Evolutionary conservation across 2,797 vertebrate genomes (phyloP).

Genomic region (Pteropus rufus): DNA sequence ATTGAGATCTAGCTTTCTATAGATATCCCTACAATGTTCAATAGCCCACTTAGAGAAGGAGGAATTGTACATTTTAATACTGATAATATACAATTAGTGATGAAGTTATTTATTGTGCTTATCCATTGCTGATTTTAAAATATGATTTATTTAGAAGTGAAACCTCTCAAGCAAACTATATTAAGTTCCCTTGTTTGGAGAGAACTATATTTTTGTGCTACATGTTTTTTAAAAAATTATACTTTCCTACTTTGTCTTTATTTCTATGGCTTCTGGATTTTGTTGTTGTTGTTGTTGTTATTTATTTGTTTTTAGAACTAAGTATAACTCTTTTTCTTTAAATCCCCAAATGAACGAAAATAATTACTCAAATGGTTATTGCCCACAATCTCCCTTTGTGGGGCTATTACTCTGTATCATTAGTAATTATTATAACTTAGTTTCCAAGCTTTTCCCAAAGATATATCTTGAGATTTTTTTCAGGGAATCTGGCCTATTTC

Average conservation of each 20-base stretch:
- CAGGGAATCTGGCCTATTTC: neutral
- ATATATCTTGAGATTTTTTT: neutral
- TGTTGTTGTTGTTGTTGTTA: neutral
- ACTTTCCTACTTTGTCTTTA: neutral
- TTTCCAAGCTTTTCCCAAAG: neutral
- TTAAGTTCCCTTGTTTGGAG: neutral
- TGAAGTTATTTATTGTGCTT: neutral
- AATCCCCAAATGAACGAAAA: neutral
- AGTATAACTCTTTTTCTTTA: neutral
- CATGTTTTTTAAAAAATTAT: neutral
- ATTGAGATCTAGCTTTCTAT: neutral
- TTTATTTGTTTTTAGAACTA: neutral
- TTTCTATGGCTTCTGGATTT: neutral
- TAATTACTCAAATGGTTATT: neutral
- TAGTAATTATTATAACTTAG: neutral
- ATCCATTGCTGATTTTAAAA: neutral
- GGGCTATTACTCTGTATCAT: neutral
- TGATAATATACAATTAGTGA: neutral
- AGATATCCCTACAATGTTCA: neutral
- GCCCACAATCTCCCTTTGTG: neutral
- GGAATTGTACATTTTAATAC: neutral
- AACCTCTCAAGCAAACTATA: neutral
- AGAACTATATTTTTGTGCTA: neutral
- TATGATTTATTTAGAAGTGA: conserved; percentile 6
- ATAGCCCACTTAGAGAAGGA: neutral